Percentiles rank a stretch among this genome's conserved stretches.
Evolutionary conservation across 2,888 invertebrate genomes (phyloP).

Genomic region (Mechanitis mazaeus): DNA sequence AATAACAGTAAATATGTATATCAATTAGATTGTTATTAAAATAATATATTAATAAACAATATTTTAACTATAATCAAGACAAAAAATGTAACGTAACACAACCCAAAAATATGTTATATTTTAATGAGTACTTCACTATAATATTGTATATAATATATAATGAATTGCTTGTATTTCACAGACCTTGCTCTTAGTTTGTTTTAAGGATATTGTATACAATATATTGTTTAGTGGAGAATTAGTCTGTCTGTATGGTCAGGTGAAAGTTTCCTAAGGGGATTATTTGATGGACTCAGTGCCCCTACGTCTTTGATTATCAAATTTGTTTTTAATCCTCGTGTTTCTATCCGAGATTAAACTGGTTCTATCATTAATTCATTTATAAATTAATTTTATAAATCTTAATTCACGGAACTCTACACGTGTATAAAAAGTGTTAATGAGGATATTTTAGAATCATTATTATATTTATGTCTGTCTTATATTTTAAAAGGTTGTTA

Average conservation of each 20-base stretch:
- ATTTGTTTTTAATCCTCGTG: constrained; percentile 8
- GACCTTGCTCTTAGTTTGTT: neutral
- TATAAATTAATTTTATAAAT: neutral
- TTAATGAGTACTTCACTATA: too few relatives aligned
- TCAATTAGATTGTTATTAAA: too few relatives aligned
- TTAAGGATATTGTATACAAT: constrained; percentile 14
- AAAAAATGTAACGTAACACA: too few relatives aligned
- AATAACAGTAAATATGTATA: too few relatives aligned
- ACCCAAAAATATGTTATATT: too few relatives aligned
- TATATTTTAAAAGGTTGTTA: constrained; percentile 29
- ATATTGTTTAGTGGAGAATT: constrained; percentile 49
- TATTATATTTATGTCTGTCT: constrained; percentile 25
- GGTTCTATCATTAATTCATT: neutral
- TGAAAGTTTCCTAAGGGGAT: constrained; percentile 59
- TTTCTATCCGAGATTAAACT: neutral
- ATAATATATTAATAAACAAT: too few relatives aligned
- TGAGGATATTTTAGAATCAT: constrained; percentile 32
- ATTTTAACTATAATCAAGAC: too few relatives aligned
- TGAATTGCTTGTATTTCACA: neutral
- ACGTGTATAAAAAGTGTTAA: constrained; percentile 24
- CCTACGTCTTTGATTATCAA: constrained; percentile 29
- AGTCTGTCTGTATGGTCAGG: constrained; percentile 55
- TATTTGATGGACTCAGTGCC: constrained; percentile 46
- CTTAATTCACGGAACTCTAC: constrained; percentile 16
- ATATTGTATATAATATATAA: too few relatives aligned